These are phyloP conservation scores for Phenganax subtilis DNA, from an alignment of 92 coral and sea anemone species.

Conservation along the genomic window DNA sequence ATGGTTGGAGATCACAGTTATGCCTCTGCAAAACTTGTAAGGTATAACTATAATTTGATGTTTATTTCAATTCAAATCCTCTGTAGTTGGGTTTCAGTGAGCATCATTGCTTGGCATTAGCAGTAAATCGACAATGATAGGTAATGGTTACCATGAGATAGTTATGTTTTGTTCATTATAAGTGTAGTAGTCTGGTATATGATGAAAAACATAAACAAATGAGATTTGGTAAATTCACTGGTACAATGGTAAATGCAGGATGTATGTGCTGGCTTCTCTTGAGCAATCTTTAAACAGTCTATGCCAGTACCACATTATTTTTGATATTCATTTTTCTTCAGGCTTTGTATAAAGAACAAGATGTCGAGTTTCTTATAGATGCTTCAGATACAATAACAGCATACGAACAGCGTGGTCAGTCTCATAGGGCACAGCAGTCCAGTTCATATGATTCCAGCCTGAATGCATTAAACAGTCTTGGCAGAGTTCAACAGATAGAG, in stretches of 20 bases:
- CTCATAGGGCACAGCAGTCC: constrained; percentile 44
- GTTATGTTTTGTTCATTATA: no score
- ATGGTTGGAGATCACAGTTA: constrained; percentile 80
- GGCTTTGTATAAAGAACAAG: constrained; percentile 63
- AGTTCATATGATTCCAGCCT: constrained; percentile 88
- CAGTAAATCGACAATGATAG: no score
- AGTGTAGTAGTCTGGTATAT: no score
- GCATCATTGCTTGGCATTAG: no score
- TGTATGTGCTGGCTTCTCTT: no score
- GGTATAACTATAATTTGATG: constrained; percentile 39
- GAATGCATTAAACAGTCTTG: constrained; percentile 80
- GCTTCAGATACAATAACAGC: constrained; percentile 80
- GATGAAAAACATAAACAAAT: no score
- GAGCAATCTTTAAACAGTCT: not conserved
- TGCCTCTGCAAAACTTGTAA: constrained; percentile 69
- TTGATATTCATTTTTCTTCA: constrained; percentile 20
- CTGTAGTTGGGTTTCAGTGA: no score
- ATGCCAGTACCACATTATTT: no score
- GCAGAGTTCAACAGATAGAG: constrained; percentile 83
- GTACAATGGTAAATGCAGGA: no score
- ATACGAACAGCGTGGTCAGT: constrained; percentile 80
- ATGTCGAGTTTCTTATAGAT: constrained; percentile 67
- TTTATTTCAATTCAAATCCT: no score
- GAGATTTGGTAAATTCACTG: no score
- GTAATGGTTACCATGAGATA: no score